These are phyloP conservation scores for Zophobas atratus DNA, from an alignment of 1,140 invertebrate species.

Conservation along the genomic window DNA sequence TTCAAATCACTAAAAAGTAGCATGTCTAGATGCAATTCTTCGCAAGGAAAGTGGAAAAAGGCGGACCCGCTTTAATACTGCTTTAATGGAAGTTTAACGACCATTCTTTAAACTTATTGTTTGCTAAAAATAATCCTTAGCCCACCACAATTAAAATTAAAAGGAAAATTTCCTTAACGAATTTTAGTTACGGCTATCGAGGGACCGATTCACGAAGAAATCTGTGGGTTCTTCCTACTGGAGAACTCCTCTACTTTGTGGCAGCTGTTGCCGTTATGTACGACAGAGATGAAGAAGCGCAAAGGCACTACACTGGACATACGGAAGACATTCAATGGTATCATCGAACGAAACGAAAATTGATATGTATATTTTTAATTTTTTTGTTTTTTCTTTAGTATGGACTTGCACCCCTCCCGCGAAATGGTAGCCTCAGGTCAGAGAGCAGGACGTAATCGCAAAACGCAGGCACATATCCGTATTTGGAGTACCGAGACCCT, in stretches of 20 bases:
- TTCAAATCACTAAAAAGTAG: slow-evolving; percentile 29
- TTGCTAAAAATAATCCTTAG: slow-evolving; percentile 8
- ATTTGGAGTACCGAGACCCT: slow-evolving; percentile 96
- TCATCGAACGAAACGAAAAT: slow-evolving; percentile 45
- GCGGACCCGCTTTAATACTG: slow-evolving; percentile 35
- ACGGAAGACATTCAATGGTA: slow-evolving; percentile 92
- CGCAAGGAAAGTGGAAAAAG: slow-evolving; percentile 43
- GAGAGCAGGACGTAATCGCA: slow-evolving; percentile 83
- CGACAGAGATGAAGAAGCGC: slow-evolving; percentile 90
- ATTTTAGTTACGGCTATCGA: slow-evolving; percentile 88
- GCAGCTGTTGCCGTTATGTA: slow-evolving; percentile 93
- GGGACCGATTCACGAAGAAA: slow-evolving; percentile 90
- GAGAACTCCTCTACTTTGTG: slow-evolving; percentile 94
- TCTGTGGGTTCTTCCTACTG: slow-evolving; percentile 92
- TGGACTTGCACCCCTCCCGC: slow-evolving; percentile 92
- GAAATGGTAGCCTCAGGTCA: slow-evolving; percentile 94
- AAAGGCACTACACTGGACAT: slow-evolving; percentile 94
- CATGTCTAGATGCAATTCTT: slow-evolving; percentile 46
- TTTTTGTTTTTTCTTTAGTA: slow-evolving; percentile 70
- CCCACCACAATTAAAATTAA: background rate
- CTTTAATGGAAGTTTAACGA: slow-evolving; percentile 43
- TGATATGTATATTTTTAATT: background rate
- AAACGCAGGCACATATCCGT: slow-evolving; percentile 92
- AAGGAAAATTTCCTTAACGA: slow-evolving; percentile 49
- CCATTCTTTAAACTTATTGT: slow-evolving; percentile 13